These are phyloP conservation scores for Epizoanthus scotinus DNA, from an alignment of 92 coral and sea anemone species.

Conservation along the genomic window DNA sequence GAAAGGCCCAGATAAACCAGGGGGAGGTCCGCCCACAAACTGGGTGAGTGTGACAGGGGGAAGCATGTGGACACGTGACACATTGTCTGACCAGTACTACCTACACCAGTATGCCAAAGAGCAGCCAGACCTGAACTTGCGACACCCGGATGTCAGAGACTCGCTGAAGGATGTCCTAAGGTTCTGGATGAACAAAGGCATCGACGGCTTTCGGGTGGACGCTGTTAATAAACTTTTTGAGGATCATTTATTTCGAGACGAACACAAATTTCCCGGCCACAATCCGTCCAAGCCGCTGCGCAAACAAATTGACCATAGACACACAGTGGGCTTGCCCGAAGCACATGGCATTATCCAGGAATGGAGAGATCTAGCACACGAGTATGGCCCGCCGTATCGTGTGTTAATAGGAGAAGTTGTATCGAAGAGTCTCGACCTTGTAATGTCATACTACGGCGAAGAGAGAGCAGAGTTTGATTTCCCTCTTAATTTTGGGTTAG, in stretches of 20 bases:
- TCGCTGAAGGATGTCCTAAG: conserved; percentile 73
- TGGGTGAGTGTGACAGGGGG: conserved; percentile 84
- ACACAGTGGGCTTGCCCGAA: conserved; percentile 59
- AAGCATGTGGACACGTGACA: conserved; percentile 74
- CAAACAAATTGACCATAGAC: conserved; percentile 60
- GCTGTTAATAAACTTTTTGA: conserved; percentile 77
- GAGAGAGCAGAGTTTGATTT: conserved; percentile 71
- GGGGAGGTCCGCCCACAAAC: conserved; percentile 71
- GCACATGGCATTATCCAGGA: conserved; percentile 65
- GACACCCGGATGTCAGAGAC: conserved; percentile 61
- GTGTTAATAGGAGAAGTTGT: conserved; percentile 67
- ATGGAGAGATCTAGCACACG: conserved; percentile 58
- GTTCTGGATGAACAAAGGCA: conserved; percentile 87
- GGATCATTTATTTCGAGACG: conserved; percentile 62
- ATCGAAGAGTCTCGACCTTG: conserved; percentile 16
- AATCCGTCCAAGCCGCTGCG: conserved; percentile 54
- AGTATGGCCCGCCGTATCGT: conserved; percentile 57
- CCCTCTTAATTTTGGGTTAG: conserved; percentile 78
- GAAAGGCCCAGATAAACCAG: conserved; percentile 68
- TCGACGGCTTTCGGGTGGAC: conserved; percentile 92
- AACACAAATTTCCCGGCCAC: conserved; percentile 59
- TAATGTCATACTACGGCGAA: conserved; percentile 68
- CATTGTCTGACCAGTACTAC: conserved; percentile 69
- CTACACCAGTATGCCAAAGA: conserved; percentile 70
- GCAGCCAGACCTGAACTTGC: conserved; percentile 82